Evolutionary conservation across 2,797 vertebrate species (phyloP).

Genomic region (Aselliscus stoliczkanus): DNA sequence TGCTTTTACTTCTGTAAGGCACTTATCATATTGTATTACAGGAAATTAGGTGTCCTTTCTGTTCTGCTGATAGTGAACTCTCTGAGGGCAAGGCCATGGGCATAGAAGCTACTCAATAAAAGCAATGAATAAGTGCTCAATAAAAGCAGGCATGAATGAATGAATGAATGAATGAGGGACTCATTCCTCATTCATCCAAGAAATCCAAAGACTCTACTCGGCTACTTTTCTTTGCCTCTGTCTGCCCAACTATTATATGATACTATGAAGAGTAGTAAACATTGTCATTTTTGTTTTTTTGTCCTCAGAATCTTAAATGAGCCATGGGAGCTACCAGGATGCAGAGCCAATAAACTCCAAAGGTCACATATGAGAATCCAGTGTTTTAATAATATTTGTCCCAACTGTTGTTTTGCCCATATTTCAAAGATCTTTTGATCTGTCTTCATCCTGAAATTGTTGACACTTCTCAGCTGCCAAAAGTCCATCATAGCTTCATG

Average conservation of each 20-base stretch:
- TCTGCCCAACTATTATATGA: not conserved
- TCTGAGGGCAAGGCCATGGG: not conserved
- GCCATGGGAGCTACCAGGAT: not conserved
- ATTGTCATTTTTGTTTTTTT: not conserved
- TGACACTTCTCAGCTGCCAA: not conserved
- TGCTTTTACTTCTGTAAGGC: not conserved
- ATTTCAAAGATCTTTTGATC: conserved; percentile 10
- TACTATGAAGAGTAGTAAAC: not conserved
- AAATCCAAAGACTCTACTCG: not conserved
- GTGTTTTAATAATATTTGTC: not conserved
- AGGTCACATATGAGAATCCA: not conserved
- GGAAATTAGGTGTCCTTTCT: not conserved
- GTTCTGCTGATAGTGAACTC: not conserved
- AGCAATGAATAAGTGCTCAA: not conserved
- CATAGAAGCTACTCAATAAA: not conserved
- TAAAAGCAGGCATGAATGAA: not conserved
- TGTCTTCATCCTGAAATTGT: not conserved
- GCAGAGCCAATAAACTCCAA: not conserved
- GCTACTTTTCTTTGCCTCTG: not conserved
- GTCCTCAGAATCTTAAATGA: not conserved
- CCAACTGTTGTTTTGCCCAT: not conserved
- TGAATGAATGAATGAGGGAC: not conserved
- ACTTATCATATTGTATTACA: not conserved
- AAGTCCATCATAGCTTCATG: not conserved
- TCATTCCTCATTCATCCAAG: not conserved